Evolutionary conservation across 2,113 vertebrate genomes (phyloP).

Genomic region (Hylia prasina): DNA sequence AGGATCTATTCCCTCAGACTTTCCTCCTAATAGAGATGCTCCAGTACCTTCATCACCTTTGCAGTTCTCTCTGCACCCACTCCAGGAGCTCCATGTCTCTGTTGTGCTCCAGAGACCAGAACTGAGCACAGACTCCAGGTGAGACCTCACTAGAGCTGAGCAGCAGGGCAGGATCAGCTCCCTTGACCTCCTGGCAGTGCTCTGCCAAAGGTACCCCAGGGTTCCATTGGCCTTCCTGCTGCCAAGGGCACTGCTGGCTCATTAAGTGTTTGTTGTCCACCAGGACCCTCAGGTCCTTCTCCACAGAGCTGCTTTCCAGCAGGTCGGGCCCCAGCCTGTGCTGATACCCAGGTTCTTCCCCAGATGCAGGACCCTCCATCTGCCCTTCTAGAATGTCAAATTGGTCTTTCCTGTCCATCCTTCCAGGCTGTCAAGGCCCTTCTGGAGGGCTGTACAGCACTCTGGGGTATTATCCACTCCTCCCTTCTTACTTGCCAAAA

Average conservation of each 20-base stretch:
- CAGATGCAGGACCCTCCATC: not conserved
- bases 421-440: not conserved
- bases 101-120: not conserved
- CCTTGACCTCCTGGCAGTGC: fast-evolving
- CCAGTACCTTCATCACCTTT: not conserved
- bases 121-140: not conserved
- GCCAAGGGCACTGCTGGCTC: not conserved
- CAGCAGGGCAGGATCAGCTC: not conserved
- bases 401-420: not conserved
- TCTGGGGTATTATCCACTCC: no score
- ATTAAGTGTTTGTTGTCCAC: not conserved
- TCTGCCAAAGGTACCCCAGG: not conserved
- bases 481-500: no score
- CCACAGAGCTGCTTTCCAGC: no score
- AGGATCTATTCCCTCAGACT: not conserved
- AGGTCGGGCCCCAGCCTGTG: not conserved
- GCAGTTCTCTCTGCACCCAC: not conserved
- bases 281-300: not conserved
- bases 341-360: not conserved
- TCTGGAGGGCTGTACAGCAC: no score
- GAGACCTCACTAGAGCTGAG: not conserved
- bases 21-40: not conserved
- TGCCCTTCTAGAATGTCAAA: no score
- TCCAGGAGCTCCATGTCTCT: not conserved
- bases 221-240: not conserved